phyloP scores from a whole-genome alignment of 2,888 invertebrate species.

The Schrankia costaestrigalis region DNA sequence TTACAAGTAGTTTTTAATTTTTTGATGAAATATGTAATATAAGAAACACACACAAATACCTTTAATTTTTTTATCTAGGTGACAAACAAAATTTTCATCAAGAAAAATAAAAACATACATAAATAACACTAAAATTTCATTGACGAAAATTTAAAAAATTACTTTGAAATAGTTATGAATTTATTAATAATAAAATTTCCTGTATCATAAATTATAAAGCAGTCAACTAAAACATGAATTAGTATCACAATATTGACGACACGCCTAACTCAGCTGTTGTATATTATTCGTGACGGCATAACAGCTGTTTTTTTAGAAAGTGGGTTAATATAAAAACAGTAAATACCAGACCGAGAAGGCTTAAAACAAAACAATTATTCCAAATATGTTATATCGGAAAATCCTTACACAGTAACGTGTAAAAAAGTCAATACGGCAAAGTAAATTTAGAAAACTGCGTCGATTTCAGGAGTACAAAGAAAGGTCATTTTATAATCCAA shows the following conservation, averaged over 20 bases:
- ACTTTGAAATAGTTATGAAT: too few relatives aligned
- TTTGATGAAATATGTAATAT: too few relatives aligned
- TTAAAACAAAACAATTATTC: constrained; percentile 15
- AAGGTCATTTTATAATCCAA: constrained; percentile 51
- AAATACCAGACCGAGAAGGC: constrained; percentile 9
- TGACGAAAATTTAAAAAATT: too few relatives aligned
- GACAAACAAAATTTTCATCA: too few relatives aligned
- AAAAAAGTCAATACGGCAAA: constrained; percentile 24
- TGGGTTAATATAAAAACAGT: constrained; percentile 40
- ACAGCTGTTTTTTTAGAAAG: constrained; percentile 71
- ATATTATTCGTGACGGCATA: constrained; percentile 57
- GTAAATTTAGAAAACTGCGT: constrained; percentile 41
- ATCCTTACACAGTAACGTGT: constrained; percentile 9
- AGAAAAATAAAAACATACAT: too few relatives aligned
- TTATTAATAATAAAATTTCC: too few relatives aligned
- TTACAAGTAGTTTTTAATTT: too few relatives aligned
- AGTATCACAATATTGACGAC: constrained; percentile 7
- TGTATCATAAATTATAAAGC: too few relatives aligned
- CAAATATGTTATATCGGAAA: constrained; percentile 7
- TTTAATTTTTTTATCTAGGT: too few relatives aligned
- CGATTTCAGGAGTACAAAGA: constrained; percentile 55
- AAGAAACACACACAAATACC: too few relatives aligned
- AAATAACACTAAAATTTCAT: too few relatives aligned
- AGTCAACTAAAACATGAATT: neutral
- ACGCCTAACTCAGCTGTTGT: constrained; percentile 52